Conservation (phyloP, 1,140 invertebrate genomes). For the Chrysoperla carnea region DNA sequence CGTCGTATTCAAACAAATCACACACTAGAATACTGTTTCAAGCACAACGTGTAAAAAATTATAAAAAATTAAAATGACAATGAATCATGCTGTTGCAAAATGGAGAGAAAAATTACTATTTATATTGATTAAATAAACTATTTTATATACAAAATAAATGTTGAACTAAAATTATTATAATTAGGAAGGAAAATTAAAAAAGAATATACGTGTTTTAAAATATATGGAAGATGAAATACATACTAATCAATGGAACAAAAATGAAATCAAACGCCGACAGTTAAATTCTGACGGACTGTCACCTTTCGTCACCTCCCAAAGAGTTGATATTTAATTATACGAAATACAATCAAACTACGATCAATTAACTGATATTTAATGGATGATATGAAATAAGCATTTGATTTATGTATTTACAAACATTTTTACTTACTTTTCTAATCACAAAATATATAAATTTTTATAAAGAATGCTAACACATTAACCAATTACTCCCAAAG, state of each 20-base stretch:
- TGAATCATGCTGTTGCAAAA: no score
- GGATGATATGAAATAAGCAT: not conserved
- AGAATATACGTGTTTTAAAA: conserved; percentile 2
- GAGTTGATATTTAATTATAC: conserved; percentile 3
- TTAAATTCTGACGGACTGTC: conserved; percentile 7
- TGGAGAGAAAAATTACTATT: no score
- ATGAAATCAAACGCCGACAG: conserved; percentile 2
- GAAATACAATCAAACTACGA: conserved; percentile 2
- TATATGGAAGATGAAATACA: conserved; percentile 15
- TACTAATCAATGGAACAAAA: conserved; percentile 18
- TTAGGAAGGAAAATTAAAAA: no score
- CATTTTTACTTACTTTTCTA: conserved; percentile 35
- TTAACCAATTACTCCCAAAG: conserved; percentile 47
- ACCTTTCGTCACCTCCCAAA: conserved; percentile 10
- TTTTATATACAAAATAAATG: no score
- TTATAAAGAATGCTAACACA: conserved; percentile 44
- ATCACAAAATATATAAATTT: conserved; percentile 39
- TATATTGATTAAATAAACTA: no score
- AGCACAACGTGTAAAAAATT: no score
- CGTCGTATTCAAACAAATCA: conserved; percentile 11
- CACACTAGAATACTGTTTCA: not conserved
- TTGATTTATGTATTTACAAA: not conserved
- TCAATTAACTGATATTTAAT: conserved; percentile 2
- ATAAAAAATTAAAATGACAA: no score
- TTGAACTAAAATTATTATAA: no score